Evolutionary conservation across 2,888 invertebrate genomes (phyloP).

Genomic region (Diarsia rubi): DNA sequence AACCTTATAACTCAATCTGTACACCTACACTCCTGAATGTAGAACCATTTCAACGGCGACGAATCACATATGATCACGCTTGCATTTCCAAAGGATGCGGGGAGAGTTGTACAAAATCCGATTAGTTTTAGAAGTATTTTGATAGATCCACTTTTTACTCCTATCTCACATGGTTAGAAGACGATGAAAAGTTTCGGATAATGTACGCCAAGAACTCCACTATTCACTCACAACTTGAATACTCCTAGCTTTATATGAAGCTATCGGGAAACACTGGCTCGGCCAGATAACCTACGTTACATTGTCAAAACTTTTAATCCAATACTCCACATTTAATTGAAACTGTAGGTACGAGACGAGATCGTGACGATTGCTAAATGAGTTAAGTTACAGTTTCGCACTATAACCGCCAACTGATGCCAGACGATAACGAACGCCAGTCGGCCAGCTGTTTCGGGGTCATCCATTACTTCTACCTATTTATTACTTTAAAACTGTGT

Average conservation of each 20-base stretch:
- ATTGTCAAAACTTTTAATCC: conserved; percentile 38
- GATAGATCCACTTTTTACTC: background rate
- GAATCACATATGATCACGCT: background rate
- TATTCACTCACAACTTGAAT: background rate
- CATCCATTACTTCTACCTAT: conserved; percentile 53
- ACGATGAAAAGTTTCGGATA: background rate
- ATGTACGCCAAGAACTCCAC: background rate
- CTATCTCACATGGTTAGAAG: background rate
- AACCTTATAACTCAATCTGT: background rate
- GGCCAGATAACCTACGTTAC: background rate
- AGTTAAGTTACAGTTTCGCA: conserved; percentile 58
- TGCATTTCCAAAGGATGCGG: background rate
- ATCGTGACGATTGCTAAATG: conserved; percentile 55
- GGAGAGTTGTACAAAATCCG: background rate
- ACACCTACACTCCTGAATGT: background rate
- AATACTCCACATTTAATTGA: conserved; percentile 36
- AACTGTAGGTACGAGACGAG: conserved; percentile 44
- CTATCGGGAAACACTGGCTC: background rate
- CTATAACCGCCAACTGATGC: conserved; percentile 58
- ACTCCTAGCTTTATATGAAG: background rate
- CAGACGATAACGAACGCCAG: conserved; percentile 56
- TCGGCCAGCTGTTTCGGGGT: conserved; percentile 52
- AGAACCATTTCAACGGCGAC: no score
- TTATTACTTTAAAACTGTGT: conserved; percentile 58
- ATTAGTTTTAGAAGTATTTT: background rate